Percentiles rank a stretch among this genome's conserved stretches.
Evolutionary conservation across 2,888 invertebrate genomes (phyloP).

Genomic region (Octodonta nipae): DNA sequence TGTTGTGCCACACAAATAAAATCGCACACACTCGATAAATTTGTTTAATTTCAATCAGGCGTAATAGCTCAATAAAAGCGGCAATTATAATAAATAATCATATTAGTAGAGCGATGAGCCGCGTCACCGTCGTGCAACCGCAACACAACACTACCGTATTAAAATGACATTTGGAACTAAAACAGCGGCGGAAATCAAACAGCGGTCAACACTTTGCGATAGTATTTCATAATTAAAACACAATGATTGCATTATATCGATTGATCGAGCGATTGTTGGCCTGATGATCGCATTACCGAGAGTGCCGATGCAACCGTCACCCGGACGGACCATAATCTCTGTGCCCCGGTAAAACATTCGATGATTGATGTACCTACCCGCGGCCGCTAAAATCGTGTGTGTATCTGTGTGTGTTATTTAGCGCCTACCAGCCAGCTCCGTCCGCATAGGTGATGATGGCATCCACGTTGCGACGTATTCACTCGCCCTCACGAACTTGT

Average conservation of each 20-base stretch:
- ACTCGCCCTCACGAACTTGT: no score
- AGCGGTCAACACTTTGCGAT: constrained; percentile 32
- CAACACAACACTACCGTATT: constrained; percentile 27
- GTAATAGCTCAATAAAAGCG: constrained; percentile 25
- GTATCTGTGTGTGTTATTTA: constrained; percentile 1
- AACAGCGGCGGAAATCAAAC: constrained; percentile 32
- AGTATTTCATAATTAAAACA: constrained; percentile 31
- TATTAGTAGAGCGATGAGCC: constrained; percentile 18
- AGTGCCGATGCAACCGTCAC: no score
- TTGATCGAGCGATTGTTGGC: constrained; percentile 28
- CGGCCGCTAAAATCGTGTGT: no score
- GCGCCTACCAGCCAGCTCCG: no score
- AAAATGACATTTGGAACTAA: constrained; percentile 31
- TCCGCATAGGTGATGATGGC: no score
- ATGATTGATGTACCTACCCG: constrained; percentile 2
- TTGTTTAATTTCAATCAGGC: constrained; percentile 22
- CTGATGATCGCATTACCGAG: constrained; percentile 29
- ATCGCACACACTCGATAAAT: constrained; percentile 15
- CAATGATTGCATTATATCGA: constrained; percentile 33
- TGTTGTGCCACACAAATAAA: no score
- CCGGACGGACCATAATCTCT: constrained; percentile 4
- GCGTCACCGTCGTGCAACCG: constrained; percentile 27
- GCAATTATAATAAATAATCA: constrained; percentile 19
- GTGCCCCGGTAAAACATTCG: constrained; percentile 3
- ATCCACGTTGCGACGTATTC: no score